A percentile compares a stretch with the other conserved stretches of the same genome.
These are phyloP conservation scores for Oriolus oriolus DNA, from an alignment of 2,113 vertebrate species.

Conservation along the genomic window DNA sequence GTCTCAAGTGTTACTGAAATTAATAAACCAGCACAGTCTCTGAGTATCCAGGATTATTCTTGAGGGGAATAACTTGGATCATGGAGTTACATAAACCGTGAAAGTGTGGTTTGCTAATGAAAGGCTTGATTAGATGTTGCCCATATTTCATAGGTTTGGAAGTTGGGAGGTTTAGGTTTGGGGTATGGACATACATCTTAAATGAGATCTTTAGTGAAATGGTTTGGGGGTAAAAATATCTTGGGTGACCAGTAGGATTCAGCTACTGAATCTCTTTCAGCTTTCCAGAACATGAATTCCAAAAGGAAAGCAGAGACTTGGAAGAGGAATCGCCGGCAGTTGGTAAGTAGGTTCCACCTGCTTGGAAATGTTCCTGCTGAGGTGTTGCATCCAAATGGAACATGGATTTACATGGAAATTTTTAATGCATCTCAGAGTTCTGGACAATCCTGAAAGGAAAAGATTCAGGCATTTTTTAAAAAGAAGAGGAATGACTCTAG, in stretches of 20 bases:
- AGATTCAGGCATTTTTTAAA: background rate
- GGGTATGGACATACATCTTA: background rate
- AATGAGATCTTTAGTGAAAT: background rate
- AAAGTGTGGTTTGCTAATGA: background rate
- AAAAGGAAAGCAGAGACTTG: constrained; percentile 99
- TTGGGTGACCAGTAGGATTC: background rate
- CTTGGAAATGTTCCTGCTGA: background rate
- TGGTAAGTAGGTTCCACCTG: constrained; percentile 75
- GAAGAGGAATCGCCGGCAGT: constrained; percentile 94
- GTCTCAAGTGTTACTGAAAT: background rate
- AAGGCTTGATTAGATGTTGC: background rate
- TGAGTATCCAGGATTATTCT: background rate
- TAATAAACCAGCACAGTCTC: background rate
- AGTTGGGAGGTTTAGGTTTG: background rate
- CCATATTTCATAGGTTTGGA: background rate
- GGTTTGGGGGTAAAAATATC: background rate
- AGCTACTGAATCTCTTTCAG: constrained; percentile 60
- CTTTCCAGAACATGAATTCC: constrained; percentile 99
- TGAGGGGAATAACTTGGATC: background rate
- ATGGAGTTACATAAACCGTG: background rate
- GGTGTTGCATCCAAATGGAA: background rate
- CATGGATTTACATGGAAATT: rapidly evolving
- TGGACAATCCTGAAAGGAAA: background rate
- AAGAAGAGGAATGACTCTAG: background rate
- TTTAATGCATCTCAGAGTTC: background rate